A percentile compares a stretch with the other conserved stretches of the same genome.
Conservation (phyloP, 1,140 invertebrate genomes). For the Orchestia grillus region DNA sequence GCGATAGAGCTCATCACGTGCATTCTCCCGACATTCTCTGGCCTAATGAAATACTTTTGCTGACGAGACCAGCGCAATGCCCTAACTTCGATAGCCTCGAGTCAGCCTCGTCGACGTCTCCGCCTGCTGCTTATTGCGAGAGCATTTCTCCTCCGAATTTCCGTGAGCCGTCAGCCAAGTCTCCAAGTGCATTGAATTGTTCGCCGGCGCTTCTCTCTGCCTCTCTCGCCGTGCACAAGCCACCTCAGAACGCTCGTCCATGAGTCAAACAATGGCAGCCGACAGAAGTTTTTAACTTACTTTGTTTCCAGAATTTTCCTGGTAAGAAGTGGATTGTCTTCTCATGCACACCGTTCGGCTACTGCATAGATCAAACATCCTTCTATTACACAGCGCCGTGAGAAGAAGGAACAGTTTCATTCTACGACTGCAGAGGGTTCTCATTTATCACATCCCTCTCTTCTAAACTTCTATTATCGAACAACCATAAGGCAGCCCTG, state of each 20-base stretch:
- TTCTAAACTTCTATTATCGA: no score
- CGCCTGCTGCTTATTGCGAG: background rate
- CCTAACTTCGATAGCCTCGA: constrained; percentile 35
- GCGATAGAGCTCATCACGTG: constrained; percentile 30
- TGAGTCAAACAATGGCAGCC: background rate
- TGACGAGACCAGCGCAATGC: constrained; percentile 10
- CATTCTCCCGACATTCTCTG: constrained; percentile 27
- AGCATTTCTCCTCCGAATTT: background rate
- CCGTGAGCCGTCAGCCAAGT: background rate
- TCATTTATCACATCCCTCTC: no score
- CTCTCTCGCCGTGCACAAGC: background rate
- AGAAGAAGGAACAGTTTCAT: no score
- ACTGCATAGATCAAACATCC: no score
- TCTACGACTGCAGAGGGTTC: no score
- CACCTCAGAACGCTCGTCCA: background rate
- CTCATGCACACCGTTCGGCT: no score
- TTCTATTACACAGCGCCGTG: no score
- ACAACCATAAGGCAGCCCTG: no score
- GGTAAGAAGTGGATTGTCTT: no score
- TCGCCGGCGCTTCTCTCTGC: background rate
- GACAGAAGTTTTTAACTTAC: background rate
- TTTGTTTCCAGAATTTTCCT: background rate
- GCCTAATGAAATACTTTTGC: constrained; percentile 38
- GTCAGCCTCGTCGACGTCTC: constrained; percentile 26
- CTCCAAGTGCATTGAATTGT: background rate